phyloP scores from a whole-genome alignment of 1,140 invertebrate genomes.

The Bicyclus anynana region DNA sequence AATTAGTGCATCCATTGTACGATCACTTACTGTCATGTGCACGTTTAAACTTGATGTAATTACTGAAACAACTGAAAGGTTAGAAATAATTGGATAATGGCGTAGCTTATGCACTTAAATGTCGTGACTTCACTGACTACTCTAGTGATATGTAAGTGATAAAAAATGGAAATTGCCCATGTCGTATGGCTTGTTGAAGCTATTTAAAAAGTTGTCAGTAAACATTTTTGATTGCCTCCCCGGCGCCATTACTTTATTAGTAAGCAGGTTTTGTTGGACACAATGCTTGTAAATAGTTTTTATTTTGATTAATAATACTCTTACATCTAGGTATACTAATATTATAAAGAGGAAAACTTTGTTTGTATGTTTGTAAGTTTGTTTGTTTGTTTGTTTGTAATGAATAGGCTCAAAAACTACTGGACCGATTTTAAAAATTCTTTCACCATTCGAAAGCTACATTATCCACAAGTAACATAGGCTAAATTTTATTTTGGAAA shows the following conservation, averaged over 20 bases:
- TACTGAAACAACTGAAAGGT: constrained; percentile 64
- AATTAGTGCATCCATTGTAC: constrained; percentile 51
- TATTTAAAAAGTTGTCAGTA: constrained; percentile 5
- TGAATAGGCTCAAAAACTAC: too few species aligned
- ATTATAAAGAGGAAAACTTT: too few species aligned
- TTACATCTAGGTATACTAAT: too few species aligned
- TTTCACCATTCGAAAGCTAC: too few species aligned
- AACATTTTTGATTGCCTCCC: not conserved
- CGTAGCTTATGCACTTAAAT: constrained; percentile 40
- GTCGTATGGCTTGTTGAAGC: not conserved
- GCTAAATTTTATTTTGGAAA: too few species aligned
- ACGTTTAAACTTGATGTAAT: constrained; percentile 58
- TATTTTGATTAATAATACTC: too few species aligned
- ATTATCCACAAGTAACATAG: too few species aligned
- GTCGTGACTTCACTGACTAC: constrained; percentile 8
- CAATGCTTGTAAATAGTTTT: not conserved
- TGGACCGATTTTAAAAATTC: too few species aligned
- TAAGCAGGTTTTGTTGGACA: not conserved
- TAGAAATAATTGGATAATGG: constrained; percentile 71
- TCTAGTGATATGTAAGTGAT: constrained; percentile 18
- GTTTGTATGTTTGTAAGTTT: too few species aligned
- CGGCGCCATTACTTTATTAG: not conserved
- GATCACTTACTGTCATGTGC: constrained; percentile 70
- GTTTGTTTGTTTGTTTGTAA: too few species aligned
- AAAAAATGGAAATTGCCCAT: constrained; percentile 18